phyloP scores from a whole-genome alignment of 2,113 vertebrate species.

The Dicaeum eximium region DNA sequence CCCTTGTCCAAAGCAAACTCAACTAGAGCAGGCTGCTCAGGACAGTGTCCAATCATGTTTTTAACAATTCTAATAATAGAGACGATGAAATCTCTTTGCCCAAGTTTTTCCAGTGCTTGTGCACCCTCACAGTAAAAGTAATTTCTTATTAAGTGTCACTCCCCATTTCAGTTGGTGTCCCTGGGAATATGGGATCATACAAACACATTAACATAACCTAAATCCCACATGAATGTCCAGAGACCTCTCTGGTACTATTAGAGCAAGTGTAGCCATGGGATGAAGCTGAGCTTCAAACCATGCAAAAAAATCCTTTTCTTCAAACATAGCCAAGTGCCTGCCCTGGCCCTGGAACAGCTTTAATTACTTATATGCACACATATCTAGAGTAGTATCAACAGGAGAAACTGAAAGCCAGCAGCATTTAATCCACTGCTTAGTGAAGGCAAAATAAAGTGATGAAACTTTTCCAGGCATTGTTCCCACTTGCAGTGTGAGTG shows the following conservation, averaged over 20 bases:
- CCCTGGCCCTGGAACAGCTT: background rate
- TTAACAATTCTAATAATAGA: background rate
- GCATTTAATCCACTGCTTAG: background rate
- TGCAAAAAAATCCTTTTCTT: background rate
- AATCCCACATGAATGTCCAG: background rate
- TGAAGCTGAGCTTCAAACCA: background rate
- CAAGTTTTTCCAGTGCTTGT: background rate
- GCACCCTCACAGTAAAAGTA: background rate
- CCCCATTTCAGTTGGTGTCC: background rate
- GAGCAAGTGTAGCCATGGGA: background rate
- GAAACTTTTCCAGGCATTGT: background rate
- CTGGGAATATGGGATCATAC: background rate
- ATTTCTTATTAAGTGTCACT: background rate
- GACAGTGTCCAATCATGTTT: background rate
- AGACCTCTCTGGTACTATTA: background rate
- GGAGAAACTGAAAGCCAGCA: background rate
- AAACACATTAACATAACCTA: background rate
- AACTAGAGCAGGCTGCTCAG: background rate
- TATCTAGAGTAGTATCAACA: background rate
- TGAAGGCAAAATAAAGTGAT: background rate
- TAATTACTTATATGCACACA: background rate
- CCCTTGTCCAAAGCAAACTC: background rate
- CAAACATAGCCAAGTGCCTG: background rate
- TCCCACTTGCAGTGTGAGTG: background rate
- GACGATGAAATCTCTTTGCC: background rate